Evolutionary conservation across 2,888 invertebrate species (phyloP).

Genomic region (Agrochola lota): DNA sequence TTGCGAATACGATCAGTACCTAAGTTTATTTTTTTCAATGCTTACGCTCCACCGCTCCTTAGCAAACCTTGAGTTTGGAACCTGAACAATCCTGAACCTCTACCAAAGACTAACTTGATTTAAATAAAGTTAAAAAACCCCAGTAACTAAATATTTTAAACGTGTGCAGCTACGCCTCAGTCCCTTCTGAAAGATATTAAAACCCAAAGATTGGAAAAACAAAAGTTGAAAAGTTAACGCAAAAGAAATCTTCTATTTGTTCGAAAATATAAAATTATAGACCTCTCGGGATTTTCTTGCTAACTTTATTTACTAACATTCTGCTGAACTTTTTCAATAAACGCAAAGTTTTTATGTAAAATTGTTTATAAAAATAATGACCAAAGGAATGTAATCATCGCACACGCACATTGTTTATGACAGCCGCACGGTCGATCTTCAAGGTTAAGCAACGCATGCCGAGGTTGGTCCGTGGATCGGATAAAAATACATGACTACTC

Average conservation of each 20-base stretch:
- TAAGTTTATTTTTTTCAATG: no score
- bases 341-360: constrained; percentile 8
- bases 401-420: no score
- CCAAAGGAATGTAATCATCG: not conserved
- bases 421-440: no score
- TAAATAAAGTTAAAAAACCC: not conserved
- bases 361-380: constrained; percentile 6
- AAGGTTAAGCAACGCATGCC: not conserved
- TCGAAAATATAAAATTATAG: constrained; percentile 21
- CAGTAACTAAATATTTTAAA: not conserved
- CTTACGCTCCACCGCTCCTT: no score
- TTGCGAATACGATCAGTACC: no score
- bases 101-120: not conserved
- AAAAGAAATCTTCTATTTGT: constrained; percentile 33
- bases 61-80: not conserved
- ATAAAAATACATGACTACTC: no score
- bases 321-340: constrained; percentile 46
- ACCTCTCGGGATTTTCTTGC: constrained; percentile 12
- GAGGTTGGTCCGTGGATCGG: not conserved
- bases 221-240: constrained; percentile 37
- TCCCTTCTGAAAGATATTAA: constrained; percentile 11
- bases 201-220: constrained; percentile 30
- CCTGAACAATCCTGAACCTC: not conserved
- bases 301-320: constrained; percentile 26
- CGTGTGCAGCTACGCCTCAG: not conserved